A percentile compares a stretch with the other conserved stretches of the same genome.
phyloP scores from a whole-genome alignment of 2,797 vertebrate genomes.

The Pitangus sulphuratus region DNA sequence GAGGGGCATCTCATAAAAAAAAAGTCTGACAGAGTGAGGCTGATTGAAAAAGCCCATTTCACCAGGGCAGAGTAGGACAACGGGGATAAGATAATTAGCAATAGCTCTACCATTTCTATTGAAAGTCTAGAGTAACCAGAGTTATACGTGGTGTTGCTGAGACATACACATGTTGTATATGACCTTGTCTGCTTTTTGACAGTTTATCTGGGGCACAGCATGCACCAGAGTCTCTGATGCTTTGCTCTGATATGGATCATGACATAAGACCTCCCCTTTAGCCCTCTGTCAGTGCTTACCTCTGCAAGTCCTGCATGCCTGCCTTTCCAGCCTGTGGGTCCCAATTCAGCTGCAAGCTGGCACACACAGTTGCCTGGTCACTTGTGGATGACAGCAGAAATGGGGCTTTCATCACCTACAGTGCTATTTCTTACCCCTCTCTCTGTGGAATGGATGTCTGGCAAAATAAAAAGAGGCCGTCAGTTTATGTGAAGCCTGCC shows the following conservation, averaged over 20 bases:
- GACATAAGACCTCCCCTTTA: background rate
- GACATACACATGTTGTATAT: background rate
- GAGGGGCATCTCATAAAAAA: background rate
- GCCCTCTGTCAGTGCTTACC: background rate
- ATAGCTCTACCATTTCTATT: background rate
- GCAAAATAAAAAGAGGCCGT: background rate
- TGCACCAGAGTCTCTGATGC: background rate
- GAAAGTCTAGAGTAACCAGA: background rate
- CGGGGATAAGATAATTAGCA: background rate
- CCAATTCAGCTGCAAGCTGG: background rate
- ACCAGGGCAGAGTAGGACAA: background rate
- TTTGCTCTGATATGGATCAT: background rate
- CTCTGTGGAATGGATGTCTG: background rate
- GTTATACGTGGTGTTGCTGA: background rate
- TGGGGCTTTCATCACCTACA: background rate
- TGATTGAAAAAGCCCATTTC: background rate
- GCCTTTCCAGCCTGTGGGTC: background rate
- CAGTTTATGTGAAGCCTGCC: background rate
- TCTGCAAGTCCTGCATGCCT: background rate
- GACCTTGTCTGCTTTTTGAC: background rate
- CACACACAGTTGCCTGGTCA: background rate
- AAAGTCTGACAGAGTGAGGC: background rate
- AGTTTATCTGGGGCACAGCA: background rate
- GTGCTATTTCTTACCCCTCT: background rate
- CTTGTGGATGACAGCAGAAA: background rate